These are phyloP conservation scores for Acanthacorydalis orientalis DNA, from an alignment of 2,888 invertebrate genomes.

Conservation along the genomic window DNA sequence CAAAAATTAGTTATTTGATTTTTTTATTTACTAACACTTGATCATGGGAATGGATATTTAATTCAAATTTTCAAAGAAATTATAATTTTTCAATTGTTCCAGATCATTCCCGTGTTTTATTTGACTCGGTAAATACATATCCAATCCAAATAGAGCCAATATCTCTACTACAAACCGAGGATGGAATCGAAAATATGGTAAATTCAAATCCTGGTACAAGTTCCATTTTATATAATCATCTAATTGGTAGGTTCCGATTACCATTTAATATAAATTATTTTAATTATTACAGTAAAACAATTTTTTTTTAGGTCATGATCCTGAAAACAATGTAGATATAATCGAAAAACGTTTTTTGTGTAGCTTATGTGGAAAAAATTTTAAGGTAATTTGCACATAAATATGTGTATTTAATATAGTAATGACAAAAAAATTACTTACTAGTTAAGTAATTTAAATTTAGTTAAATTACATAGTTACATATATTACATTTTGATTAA, in stretches of 20 bases:
- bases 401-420: too few relatives aligned
- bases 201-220: slow-evolving; percentile 1
- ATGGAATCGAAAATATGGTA: neutral
- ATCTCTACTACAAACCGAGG: neutral
- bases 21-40: too few relatives aligned
- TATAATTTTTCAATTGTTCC: neutral
- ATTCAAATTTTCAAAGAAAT: too few relatives aligned
- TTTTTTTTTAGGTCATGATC: neutral
- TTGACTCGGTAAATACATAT: neutral
- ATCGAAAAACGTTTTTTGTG: slow-evolving; percentile 2
- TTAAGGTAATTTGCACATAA: slow-evolving; percentile 1
- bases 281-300: too few relatives aligned
- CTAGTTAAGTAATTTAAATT: too few relatives aligned
- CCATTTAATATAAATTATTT: neutral
- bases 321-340: neutral
- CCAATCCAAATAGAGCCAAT: neutral
- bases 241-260: neutral
- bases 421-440: too few relatives aligned
- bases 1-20: too few relatives aligned
- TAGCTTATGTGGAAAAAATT: slow-evolving; percentile 3
- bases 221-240: slow-evolving; percentile 4
- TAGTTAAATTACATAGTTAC: too few relatives aligned
- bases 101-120: neutral
- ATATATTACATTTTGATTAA: too few relatives aligned
- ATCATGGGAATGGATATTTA: too few relatives aligned